A percentile compares a stretch with the other conserved stretches of the same genome.
Conservation (phyloP, 2,113 vertebrate genomes). For the Bubo blakistoni region DNA sequence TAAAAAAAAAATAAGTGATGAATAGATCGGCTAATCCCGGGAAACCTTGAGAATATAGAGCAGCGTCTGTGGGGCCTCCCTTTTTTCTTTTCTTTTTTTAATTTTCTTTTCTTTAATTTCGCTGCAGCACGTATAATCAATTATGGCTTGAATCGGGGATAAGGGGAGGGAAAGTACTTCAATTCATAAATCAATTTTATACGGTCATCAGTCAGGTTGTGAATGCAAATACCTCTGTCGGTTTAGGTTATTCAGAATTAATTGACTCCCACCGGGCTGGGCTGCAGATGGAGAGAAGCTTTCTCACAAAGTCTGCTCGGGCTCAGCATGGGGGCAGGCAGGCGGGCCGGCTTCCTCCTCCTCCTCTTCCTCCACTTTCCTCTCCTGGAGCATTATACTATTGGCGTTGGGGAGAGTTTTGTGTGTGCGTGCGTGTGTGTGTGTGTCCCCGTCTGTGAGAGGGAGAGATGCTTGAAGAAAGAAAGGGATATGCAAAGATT, state of each 20-base stretch:
- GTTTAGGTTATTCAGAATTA: conserved; percentile 85
- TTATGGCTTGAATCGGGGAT: conserved; percentile 87
- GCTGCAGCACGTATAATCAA: conserved; percentile 96
- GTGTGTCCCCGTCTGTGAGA: conserved; percentile 25
- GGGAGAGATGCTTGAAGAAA: conserved; percentile 67
- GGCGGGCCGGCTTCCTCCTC: conserved; percentile 59
- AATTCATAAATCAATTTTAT: conserved; percentile 99
- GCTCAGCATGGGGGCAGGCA: conserved; percentile 72
- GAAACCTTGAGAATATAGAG: conserved; percentile 70
- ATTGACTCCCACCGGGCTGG: conserved; percentile 80
- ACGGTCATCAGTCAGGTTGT: conserved; percentile 98
- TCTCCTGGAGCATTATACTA: conserved; percentile 61
- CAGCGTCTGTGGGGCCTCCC: conserved; percentile 61
- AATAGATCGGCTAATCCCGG: conserved; percentile 74
- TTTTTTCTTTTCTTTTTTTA: conserved; percentile 74
- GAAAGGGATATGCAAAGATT: conserved; percentile 69
- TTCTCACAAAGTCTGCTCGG: conserved; percentile 76
- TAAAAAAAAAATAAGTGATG: conserved; percentile 73
- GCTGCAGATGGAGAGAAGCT: conserved; percentile 75
- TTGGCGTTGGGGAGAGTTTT: conserved; percentile 39
- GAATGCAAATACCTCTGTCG: conserved; percentile 89
- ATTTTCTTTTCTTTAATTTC: conserved; percentile 82
- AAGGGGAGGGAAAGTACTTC: conserved; percentile 85
- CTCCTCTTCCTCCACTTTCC: conserved; percentile 55
- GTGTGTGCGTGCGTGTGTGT: background rate